Evolutionary conservation across 2,797 vertebrate genomes (phyloP).

Genomic region (Sebastes jordani): DNA sequence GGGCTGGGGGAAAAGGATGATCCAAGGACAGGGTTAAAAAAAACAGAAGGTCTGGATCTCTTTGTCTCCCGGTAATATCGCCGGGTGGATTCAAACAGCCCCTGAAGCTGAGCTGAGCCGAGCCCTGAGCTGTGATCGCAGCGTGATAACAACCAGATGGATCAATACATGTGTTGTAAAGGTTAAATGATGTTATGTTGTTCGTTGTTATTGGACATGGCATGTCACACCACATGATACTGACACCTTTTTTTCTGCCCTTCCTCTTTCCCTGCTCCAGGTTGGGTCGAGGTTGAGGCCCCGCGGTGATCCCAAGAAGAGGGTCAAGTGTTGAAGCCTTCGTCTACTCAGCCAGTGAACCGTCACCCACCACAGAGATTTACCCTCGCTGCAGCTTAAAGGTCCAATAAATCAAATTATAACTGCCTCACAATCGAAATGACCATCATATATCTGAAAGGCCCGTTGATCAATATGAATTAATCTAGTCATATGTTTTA

Average conservation of each 20-base stretch:
- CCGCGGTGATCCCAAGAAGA: slow-evolving; percentile 51
- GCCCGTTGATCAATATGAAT: not conserved
- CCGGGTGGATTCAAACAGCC: slow-evolving; percentile 73
- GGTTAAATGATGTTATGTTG: slow-evolving; percentile 88
- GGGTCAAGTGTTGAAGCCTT: slow-evolving; percentile 57
- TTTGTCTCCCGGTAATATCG: slow-evolving; percentile 77
- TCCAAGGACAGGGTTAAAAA: slow-evolving; percentile 66
- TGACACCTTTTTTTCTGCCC: slow-evolving; percentile 67
- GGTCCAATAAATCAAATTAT: slow-evolving; percentile 6
- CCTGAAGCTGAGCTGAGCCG: slow-evolving; percentile 77
- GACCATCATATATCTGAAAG: not conserved
- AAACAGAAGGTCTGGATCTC: slow-evolving; percentile 57
- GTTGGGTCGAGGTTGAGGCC: slow-evolving; percentile 54
- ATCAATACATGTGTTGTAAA: slow-evolving; percentile 88
- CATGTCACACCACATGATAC: slow-evolving; percentile 79
- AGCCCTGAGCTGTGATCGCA: slow-evolving; percentile 77
- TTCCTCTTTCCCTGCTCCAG: slow-evolving; percentile 40
- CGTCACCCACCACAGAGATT: slow-evolving; percentile 25
- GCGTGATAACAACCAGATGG: slow-evolving; percentile 81
- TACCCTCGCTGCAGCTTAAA: slow-evolving; percentile 15
- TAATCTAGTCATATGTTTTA: not conserved
- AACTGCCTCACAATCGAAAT: not conserved
- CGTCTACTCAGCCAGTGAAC: slow-evolving; percentile 29
- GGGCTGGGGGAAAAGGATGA: slow-evolving; percentile 64
- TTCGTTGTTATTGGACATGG: slow-evolving; percentile 79